Percentiles rank a stretch among this genome's conserved stretches.
Conservation (phyloP, 2,797 vertebrate species). For the Cossypha heuglini region DNA sequence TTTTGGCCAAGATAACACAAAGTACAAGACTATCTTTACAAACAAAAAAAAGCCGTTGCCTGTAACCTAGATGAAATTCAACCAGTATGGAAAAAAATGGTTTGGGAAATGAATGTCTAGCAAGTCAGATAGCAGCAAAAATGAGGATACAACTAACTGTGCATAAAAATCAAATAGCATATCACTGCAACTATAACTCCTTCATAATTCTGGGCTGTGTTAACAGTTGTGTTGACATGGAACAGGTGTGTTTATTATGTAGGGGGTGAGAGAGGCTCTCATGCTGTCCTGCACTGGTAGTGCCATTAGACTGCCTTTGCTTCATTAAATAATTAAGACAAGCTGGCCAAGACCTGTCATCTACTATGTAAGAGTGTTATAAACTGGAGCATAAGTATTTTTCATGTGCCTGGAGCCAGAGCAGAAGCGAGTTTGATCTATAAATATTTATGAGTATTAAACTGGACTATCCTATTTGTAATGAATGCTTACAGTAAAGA, state of each 20-base stretch:
- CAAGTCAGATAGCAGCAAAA: background rate
- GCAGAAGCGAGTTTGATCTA: background rate
- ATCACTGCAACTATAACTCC: background rate
- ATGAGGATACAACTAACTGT: background rate
- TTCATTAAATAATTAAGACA: background rate
- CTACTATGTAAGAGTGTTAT: accelerated
- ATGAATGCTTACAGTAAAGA: background rate
- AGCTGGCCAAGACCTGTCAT: background rate
- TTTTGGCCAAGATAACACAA: background rate
- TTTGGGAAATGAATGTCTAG: background rate
- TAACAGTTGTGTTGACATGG: background rate
- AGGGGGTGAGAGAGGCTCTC: background rate
- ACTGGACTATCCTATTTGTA: background rate
- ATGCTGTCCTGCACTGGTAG: too few species aligned
- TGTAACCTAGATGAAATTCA: background rate
- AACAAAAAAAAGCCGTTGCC: background rate
- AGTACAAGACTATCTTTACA: background rate
- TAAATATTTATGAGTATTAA: background rate
- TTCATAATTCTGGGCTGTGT: background rate
- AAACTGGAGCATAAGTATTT: background rate
- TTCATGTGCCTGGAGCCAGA: background rate
- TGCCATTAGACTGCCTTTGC: background rate
- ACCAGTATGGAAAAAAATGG: background rate
- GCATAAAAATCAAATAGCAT: accelerated
- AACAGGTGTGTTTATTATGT: background rate